Conservation (phyloP, 2,797 vertebrate genomes). For the Erpetoichthys calabaricus region DNA sequence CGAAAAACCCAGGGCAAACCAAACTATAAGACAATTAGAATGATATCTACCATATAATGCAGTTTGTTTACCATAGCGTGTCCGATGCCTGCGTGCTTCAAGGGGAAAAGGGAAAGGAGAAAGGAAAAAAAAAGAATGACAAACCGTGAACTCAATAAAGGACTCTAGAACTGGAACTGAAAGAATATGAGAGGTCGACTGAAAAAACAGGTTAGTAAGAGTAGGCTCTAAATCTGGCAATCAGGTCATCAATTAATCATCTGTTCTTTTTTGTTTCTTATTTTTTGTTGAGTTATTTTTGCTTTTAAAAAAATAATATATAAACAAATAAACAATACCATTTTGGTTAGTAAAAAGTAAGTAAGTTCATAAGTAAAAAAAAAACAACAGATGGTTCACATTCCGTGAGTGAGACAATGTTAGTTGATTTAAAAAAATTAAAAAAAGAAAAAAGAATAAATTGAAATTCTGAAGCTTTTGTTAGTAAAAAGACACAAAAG, state of each 20-base stretch:
- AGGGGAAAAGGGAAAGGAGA: constrained; percentile 54
- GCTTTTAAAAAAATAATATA: constrained; percentile 36
- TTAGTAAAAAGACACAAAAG: constrained; percentile 66
- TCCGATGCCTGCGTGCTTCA: constrained; percentile 96
- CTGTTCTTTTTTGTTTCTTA: background rate
- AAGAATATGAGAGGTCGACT: constrained; percentile 21
- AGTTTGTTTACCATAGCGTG: constrained; percentile 99
- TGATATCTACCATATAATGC: constrained; percentile 99
- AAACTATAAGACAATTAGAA: constrained; percentile 91
- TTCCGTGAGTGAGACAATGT: constrained; percentile 76
- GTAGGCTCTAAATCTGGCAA: background rate
- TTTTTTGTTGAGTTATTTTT: constrained; percentile 1
- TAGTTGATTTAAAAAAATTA: constrained; percentile 57
- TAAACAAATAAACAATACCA: constrained; percentile 32
- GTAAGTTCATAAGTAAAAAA: constrained; percentile 60
- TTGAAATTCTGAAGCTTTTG: constrained; percentile 49
- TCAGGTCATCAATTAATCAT: background rate
- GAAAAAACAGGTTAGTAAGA: constrained; percentile 23
- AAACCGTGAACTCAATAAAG: constrained; percentile 63
- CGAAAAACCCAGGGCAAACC: constrained; percentile 87
- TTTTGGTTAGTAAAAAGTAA: constrained; percentile 62
- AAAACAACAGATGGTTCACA: constrained; percentile 67
- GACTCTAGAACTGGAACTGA: constrained; percentile 34
- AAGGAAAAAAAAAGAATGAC: constrained; percentile 62
- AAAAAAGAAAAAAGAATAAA: constrained; percentile 28